phyloP scores from a whole-genome alignment of 2,797 vertebrate species.

The Chiloscyllium punctatum region DNA sequence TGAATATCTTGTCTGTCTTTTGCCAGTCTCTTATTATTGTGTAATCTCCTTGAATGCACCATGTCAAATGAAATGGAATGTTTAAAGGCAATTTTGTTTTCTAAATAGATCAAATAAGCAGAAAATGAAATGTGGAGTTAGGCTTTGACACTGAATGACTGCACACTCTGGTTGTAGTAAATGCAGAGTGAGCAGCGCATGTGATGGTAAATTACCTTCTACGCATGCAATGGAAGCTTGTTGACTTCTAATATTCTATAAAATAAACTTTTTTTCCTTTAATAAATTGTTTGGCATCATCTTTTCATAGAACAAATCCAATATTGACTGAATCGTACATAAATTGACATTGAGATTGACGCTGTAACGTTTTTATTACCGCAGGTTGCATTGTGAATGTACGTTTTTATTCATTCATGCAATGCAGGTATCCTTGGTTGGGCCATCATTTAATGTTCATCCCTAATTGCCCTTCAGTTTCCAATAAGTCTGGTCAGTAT shows the following conservation, averaged over 20 bases:
- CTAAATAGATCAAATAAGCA: conserved; percentile 29
- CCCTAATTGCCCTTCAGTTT: no score
- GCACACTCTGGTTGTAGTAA: neutral
- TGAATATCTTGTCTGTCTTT: neutral
- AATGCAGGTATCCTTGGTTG: neutral
- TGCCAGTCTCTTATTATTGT: neutral
- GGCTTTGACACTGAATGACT: neutral
- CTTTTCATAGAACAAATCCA: neutral
- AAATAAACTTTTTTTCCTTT: neutral
- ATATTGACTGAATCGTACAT: neutral
- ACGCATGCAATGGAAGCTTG: neutral
- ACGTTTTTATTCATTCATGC: neutral
- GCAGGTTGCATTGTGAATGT: neutral
- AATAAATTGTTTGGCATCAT: neutral
- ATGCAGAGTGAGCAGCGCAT: conserved; percentile 9
- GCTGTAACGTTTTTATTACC: neutral
- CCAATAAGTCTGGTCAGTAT: no score
- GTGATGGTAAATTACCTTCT: neutral
- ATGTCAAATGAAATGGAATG: conserved; percentile 14
- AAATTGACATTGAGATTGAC: neutral
- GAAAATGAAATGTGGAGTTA: conserved; percentile 22
- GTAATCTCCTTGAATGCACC: neutral
- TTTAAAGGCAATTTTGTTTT: conserved; percentile 29
- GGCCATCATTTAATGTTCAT: no score
- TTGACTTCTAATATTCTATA: neutral